Percentiles rank a stretch among this genome's conserved stretches.
Conservation (phyloP, 2,888 invertebrate genomes). For the Octodonta nipae region DNA sequence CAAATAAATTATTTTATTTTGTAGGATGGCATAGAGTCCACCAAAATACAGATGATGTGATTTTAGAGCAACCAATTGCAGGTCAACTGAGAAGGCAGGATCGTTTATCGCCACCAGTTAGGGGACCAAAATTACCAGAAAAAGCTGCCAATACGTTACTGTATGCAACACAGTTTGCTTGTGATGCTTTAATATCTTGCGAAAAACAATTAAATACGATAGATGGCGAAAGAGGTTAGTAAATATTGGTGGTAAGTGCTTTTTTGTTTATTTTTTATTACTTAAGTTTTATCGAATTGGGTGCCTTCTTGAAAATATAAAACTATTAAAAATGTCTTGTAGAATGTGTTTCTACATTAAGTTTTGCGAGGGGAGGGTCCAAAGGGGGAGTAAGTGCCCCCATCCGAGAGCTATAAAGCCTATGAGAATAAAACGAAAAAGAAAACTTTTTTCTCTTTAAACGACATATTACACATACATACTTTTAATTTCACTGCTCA, state of each 20-base stretch:
- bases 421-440: too few relatives aligned
- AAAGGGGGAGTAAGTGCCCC: too few relatives aligned
- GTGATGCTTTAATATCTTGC: slow-evolving; percentile 44
- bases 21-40: slow-evolving; percentile 20
- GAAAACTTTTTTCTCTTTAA: too few relatives aligned
- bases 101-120: slow-evolving; percentile 16
- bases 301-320: too few relatives aligned
- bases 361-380: too few relatives aligned
- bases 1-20: slow-evolving; percentile 6
- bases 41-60: slow-evolving; percentile 8
- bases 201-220: slow-evolving; percentile 50
- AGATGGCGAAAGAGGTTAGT: slow-evolving; percentile 50
- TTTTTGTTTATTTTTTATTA: neutral
- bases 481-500: too few relatives aligned
- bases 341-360: too few relatives aligned
- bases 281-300: neutral
- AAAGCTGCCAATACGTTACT: slow-evolving; percentile 24
- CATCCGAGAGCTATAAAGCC: too few relatives aligned
- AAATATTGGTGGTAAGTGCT: neutral
- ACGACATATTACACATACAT: too few relatives aligned
- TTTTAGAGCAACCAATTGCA: slow-evolving; percentile 7
- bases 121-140: slow-evolving; percentile 29
- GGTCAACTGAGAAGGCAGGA: slow-evolving; percentile 15
- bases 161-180: slow-evolving; percentile 32
- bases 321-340: too few relatives aligned